phyloP scores from a whole-genome alignment of 2,113 vertebrate species.

The Pteropus alecto region DNA sequence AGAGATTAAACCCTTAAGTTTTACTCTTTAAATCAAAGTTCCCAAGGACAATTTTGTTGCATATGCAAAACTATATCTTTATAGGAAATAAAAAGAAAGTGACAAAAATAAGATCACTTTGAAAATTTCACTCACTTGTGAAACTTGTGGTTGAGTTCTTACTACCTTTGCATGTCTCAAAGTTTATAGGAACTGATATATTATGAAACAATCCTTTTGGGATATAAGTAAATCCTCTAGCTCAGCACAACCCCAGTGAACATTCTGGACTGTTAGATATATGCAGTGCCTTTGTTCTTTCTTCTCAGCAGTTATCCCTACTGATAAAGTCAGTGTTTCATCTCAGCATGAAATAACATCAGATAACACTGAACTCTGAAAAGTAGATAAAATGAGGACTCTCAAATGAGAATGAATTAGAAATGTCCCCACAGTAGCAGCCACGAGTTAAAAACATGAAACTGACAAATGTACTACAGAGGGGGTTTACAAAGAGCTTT shows the following conservation, averaged over 20 bases:
- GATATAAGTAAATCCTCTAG: conserved; percentile 75
- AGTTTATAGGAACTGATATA: conserved; percentile 67
- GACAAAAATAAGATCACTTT: conserved; percentile 44
- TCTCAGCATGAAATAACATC: conserved; percentile 83
- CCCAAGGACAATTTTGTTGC: conserved; percentile 26
- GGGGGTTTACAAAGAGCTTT: conserved; percentile 54
- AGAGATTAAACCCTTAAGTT: not conserved
- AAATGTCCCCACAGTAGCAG: conserved; percentile 68
- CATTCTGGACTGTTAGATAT: conserved; percentile 73
- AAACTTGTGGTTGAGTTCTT: conserved; percentile 64
- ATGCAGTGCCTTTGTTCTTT: conserved; percentile 80
- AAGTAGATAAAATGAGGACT: conserved; percentile 74
- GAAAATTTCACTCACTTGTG: conserved; percentile 31
- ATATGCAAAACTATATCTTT: conserved; percentile 34
- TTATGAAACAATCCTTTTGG: conserved; percentile 77
- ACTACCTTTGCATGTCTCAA: conserved; percentile 52
- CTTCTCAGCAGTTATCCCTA: conserved; percentile 80
- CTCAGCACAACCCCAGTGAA: conserved; percentile 78
- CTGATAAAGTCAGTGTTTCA: conserved; percentile 77
- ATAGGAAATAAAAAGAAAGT: conserved; percentile 26
- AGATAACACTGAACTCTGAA: conserved; percentile 76
- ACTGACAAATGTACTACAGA: conserved; percentile 64
- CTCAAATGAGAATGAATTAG: conserved; percentile 79
- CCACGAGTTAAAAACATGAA: conserved; percentile 73
- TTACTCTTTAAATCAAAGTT: conserved; percentile 34